These are phyloP conservation scores for Neoascia interrupta DNA, from an alignment of 2,888 invertebrate genomes.

Conservation along the genomic window DNA sequence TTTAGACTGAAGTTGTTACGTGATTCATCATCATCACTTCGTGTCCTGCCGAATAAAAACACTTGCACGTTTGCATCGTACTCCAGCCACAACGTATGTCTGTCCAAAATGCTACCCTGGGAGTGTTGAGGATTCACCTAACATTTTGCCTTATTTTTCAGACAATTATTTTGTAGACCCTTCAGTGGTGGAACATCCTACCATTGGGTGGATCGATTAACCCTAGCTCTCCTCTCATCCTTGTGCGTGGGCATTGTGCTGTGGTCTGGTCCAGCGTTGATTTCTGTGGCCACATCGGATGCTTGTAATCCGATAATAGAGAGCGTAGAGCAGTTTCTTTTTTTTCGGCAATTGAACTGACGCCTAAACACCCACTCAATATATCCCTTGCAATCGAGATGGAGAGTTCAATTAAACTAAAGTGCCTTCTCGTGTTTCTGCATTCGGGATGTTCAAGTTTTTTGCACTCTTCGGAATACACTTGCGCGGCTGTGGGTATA, in stretches of 20 bases:
- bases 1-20: not conserved
- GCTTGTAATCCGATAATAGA: slow-evolving; percentile 53
- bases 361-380: slow-evolving; percentile 58
- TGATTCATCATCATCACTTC: too few relatives aligned
- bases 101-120: not conserved
- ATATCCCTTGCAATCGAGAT: slow-evolving; percentile 56
- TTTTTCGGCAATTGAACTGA: slow-evolving; percentile 44
- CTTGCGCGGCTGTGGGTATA: not conserved
- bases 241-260: not conserved
- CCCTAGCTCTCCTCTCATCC: too few relatives aligned
- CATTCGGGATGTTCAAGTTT: slow-evolving; percentile 15
- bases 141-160: slow-evolving; percentile 6
- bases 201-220: not conserved
- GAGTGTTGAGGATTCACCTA: slow-evolving; percentile 1
- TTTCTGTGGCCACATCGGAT: slow-evolving; percentile 28
- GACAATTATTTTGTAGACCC: slow-evolving; percentile 14
- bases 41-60: too few relatives aligned
- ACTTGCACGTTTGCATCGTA: not conserved
- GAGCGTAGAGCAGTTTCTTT: slow-evolving; percentile 19
- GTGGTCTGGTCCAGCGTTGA: slow-evolving; percentile 20
- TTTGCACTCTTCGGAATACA: not conserved
- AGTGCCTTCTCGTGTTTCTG: slow-evolving; percentile 68
- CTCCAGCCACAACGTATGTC: not conserved
- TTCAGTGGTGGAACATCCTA: slow-evolving; percentile 7
- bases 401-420: slow-evolving; percentile 66